These are phyloP conservation scores for Hippoglossus hippoglossus DNA, from an alignment of 2,797 vertebrate species.

Conservation along the genomic window DNA sequence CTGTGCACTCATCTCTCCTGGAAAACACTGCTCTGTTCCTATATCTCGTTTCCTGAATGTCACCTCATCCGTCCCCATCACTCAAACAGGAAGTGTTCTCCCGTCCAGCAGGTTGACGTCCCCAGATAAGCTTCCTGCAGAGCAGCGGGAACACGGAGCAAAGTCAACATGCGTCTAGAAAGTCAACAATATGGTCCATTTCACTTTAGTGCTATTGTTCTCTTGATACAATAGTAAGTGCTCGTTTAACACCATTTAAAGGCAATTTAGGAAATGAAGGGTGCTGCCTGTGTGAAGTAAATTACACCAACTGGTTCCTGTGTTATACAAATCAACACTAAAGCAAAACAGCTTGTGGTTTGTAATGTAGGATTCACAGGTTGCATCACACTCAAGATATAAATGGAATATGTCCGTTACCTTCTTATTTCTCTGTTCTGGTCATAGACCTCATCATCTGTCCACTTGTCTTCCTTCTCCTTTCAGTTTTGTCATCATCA, in stretches of 20 bases:
- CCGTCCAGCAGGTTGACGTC: conserved; percentile 54
- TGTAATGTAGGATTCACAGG: conserved; percentile 3
- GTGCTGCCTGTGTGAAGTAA: conserved; percentile 7
- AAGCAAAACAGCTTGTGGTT: not conserved
- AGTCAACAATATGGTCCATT: conserved; percentile 28
- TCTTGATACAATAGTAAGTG: conserved; percentile 1
- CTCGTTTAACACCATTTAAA: conserved; percentile 1
- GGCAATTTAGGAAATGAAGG: not conserved
- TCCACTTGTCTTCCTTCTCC: conserved; percentile 38
- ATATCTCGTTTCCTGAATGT: conserved; percentile 58
- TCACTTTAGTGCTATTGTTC: conserved; percentile 37
- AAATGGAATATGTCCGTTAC: not conserved
- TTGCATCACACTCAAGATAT: not conserved
- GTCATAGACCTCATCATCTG: conserved; percentile 23
- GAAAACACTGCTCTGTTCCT: conserved; percentile 42
- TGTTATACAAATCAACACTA: conserved; percentile 10
- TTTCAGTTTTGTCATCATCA: conserved; percentile 50
- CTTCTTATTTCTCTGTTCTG: conserved; percentile 9
- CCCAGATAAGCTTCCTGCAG: conserved; percentile 63
- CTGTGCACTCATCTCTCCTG: conserved; percentile 21
- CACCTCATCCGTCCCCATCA: conserved; percentile 41
- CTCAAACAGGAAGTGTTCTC: conserved; percentile 59
- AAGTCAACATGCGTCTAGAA: conserved; percentile 54
- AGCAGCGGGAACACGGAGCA: conserved; percentile 33
- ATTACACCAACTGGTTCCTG: not conserved